These are phyloP conservation scores for Zaprionus davidi DNA, from an alignment of 1,140 invertebrate genomes.

Conservation along the genomic window DNA sequence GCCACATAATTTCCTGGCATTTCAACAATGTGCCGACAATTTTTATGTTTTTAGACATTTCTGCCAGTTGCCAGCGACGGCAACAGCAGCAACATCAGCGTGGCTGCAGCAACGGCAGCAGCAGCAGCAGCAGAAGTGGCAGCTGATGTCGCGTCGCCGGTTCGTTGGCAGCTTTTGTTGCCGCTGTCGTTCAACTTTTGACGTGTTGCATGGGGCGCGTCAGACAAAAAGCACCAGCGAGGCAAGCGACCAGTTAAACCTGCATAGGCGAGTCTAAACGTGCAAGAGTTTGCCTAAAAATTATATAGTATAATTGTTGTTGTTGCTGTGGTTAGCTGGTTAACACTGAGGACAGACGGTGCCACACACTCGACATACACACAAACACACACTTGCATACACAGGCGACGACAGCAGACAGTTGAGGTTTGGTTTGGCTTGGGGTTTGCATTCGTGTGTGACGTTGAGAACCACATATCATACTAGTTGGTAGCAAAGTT, in stretches of 20 bases:
- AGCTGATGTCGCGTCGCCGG: conserved; percentile 57
- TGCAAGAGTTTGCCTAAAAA: conserved; percentile 71
- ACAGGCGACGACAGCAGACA: conserved; percentile 45
- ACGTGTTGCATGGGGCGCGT: conserved; percentile 69
- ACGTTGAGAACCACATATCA: conserved; percentile 50
- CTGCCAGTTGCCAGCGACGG: conserved; percentile 24
- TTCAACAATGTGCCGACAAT: conserved; percentile 76
- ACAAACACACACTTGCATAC: conserved; percentile 8
- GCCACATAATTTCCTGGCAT: conserved; percentile 75
- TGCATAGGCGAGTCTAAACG: conserved; percentile 44
- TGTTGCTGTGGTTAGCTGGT: conserved; percentile 51
- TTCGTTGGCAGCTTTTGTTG: conserved; percentile 60
- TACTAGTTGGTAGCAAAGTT: conserved; percentile 14
- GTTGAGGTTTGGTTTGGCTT: conserved; percentile 29
- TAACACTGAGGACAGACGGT: conserved; percentile 46
- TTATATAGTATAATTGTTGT: conserved; percentile 73
- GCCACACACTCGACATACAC: conserved; percentile 18
- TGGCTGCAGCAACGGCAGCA: conserved; percentile 14
- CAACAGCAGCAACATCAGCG: conserved; percentile 1
- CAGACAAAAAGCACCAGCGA: conserved; percentile 59
- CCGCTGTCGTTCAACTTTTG: conserved; percentile 74
- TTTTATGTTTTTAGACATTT: conserved; percentile 73
- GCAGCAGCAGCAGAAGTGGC: conserved; percentile 6
- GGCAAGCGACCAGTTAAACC: conserved; percentile 33
- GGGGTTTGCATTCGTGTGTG: conserved; percentile 27